Percentiles rank a stretch among this genome's conserved stretches.
Conservation (phyloP, 2,797 vertebrate species). For the Champsocephalus gunnari region DNA sequence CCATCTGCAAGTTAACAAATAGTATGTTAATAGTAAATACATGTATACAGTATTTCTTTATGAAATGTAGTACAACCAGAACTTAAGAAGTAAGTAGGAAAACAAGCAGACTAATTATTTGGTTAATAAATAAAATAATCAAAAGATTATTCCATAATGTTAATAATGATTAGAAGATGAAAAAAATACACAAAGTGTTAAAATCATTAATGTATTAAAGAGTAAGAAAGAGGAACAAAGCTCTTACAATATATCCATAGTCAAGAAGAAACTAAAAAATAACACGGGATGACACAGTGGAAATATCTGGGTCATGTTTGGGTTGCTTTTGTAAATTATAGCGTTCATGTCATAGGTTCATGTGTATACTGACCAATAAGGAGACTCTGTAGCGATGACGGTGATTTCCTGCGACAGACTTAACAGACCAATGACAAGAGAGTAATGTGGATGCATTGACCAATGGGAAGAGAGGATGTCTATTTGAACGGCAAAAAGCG, state of each 20-base stretch:
- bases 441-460: not conserved
- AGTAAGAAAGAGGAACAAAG: not conserved
- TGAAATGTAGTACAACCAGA: not conserved
- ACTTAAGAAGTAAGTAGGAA: not conserved
- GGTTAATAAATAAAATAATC: not conserved
- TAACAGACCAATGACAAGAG: slow-evolving; percentile 53
- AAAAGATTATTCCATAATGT: not conserved
- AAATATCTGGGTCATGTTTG: slow-evolving; percentile 29
- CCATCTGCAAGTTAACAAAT: not conserved
- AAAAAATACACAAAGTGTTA: not conserved
- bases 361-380: slow-evolving; percentile 43
- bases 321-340: not conserved
- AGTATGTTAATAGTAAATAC: not conserved
- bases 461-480: slow-evolving; percentile 65
- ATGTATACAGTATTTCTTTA: not conserved
- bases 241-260: not conserved
- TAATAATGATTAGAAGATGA: not conserved
- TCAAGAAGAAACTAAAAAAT: not conserved
- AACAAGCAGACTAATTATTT: not conserved
- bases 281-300: not conserved
- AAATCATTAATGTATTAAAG: not conserved
- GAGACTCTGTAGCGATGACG: not conserved
- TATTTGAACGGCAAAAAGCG: slow-evolving; percentile 81
- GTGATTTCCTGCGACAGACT: not conserved
- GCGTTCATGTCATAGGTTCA: too few relatives aligned